phyloP scores from a whole-genome alignment of 2,797 vertebrate species.

The Myotis pilosus region DNA sequence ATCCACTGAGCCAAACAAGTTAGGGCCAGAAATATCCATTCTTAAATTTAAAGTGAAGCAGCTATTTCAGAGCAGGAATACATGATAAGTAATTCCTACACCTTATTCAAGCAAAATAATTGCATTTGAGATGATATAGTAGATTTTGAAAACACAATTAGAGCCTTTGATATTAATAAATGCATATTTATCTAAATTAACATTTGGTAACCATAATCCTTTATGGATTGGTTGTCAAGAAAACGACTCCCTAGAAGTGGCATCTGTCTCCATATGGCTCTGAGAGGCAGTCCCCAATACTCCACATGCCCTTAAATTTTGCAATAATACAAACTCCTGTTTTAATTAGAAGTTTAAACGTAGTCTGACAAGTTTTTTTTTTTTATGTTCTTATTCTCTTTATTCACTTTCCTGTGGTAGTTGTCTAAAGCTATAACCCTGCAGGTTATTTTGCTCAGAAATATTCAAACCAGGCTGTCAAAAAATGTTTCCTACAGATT shows the following conservation, averaged over 20 bases:
- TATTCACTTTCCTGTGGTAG: slow-evolving; percentile 18
- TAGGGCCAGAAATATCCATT: neutral
- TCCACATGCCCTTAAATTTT: neutral
- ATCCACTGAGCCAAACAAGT: no score
- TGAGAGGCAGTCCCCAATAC: neutral
- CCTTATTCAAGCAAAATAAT: slow-evolving; percentile 14
- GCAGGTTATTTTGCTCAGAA: slow-evolving; percentile 57
- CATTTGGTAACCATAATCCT: neutral
- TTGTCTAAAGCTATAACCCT: slow-evolving; percentile 48
- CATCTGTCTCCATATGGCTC: neutral
- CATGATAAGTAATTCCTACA: slow-evolving; percentile 6
- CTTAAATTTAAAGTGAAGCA: neutral
- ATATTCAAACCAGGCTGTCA: slow-evolving; percentile 58
- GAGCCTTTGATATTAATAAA: slow-evolving; percentile 5
- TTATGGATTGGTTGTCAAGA: neutral
- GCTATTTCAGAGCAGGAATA: slow-evolving; percentile 5
- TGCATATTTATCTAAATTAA: neutral
- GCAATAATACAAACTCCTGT: neutral
- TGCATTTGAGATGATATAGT: slow-evolving; percentile 1
- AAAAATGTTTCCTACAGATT: slow-evolving; percentile 52
- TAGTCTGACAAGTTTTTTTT: neutral
- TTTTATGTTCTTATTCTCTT: neutral
- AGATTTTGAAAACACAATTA: slow-evolving; percentile 43
- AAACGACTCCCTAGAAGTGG: neutral
- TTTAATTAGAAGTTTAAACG: slow-evolving; percentile 33